Conservation (phyloP, 2,797 vertebrate genomes). For the Sandelia bainsii region DNA sequence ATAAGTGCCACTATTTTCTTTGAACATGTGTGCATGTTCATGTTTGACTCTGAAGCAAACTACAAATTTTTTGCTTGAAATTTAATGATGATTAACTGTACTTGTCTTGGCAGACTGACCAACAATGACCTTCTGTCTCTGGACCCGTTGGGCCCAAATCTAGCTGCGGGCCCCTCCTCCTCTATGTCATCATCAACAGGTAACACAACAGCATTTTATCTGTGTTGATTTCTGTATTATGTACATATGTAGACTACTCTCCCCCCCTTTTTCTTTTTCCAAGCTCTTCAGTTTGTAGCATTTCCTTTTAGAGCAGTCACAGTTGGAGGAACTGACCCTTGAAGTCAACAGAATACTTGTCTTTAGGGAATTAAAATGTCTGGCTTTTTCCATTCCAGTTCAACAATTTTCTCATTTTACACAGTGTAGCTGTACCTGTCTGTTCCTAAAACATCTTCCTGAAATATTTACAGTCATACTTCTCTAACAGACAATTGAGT, state of each 20-base stretch:
- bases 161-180: slow-evolving; percentile 84
- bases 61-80: background rate
- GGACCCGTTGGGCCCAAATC: slow-evolving; percentile 91
- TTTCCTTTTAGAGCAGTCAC: slow-evolving; percentile 23
- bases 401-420: background rate
- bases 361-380: slow-evolving; percentile 32
- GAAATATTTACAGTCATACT: background rate
- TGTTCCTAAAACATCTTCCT: background rate
- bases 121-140: slow-evolving; percentile 93
- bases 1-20: background rate
- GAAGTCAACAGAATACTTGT: slow-evolving; percentile 34
- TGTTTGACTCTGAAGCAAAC: background rate
- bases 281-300: slow-evolving; percentile 28
- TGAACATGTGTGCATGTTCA: background rate
- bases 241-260: background rate
- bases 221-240: background rate
- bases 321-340: slow-evolving; percentile 37
- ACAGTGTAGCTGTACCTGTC: background rate
- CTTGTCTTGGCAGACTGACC: slow-evolving; percentile 80
- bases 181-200: slow-evolving; percentile 88
- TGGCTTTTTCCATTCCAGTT: slow-evolving; percentile 6
- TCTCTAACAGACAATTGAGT: background rate
- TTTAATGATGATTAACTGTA: background rate
- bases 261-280: slow-evolving; percentile 7
- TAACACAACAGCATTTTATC: slow-evolving; percentile 57